Percentiles rank a stretch among this genome's conserved stretches.
Evolutionary conservation across 2,888 invertebrate genomes (phyloP).

Genomic region (Rotaria sp.): DNA sequence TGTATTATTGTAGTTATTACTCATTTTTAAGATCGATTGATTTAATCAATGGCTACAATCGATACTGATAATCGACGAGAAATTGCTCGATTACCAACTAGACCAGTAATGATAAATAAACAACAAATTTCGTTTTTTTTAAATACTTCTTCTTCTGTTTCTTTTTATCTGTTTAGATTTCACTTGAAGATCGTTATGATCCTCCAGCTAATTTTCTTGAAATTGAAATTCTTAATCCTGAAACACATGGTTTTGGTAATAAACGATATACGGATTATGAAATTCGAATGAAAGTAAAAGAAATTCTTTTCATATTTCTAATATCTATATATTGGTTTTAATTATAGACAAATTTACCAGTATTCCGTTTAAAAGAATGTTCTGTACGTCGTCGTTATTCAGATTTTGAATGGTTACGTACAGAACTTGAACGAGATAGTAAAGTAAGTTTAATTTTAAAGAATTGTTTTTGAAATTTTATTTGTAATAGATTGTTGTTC

Average conservation of each 20-base stretch:
- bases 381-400: conserved; percentile 92
- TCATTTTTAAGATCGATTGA: background rate
- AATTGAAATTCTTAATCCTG: conserved; percentile 96
- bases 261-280: conserved; percentile 99
- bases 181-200: conserved; percentile 64
- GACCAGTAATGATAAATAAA: background rate
- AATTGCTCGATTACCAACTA: background rate
- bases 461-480: background rate
- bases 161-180: background rate
- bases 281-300: conserved; percentile 86
- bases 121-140: background rate
- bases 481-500: conserved; percentile 79
- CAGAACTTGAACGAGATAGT: conserved; percentile 95
- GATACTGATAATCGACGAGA: background rate
- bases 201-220: conserved; percentile 99
- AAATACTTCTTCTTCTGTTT: too few relatives aligned
- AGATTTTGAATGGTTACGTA: conserved; percentile 98
- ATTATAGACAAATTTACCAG: conserved; percentile 91
- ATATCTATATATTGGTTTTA: background rate
- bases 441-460: conserved; percentile 64
- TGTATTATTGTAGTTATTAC: background rate
- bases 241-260: conserved; percentile 93
- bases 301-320: background rate
- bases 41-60: background rate
- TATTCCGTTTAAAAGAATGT: conserved; percentile 97